Percentiles rank a stretch among this genome's conserved stretches.
Evolutionary conservation across 2,888 invertebrate species (phyloP).

Genomic region (Drosophila subsilvestris): DNA sequence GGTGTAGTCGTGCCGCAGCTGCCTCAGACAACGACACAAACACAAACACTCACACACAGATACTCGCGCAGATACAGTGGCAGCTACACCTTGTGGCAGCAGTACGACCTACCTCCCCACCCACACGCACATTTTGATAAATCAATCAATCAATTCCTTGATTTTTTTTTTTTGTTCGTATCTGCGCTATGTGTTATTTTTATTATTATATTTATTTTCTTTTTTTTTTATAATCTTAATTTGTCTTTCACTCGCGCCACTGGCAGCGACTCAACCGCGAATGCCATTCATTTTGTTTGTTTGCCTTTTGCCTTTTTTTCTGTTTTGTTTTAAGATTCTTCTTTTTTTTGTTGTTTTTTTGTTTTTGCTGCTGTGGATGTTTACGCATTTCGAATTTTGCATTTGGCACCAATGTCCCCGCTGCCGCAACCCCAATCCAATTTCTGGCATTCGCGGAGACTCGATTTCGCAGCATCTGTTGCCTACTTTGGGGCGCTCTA

Average conservation of each 20-base stretch:
- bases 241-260: constrained; percentile 77
- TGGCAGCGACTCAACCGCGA: constrained; percentile 74
- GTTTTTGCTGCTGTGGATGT: constrained; percentile 30
- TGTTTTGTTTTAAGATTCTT: constrained; percentile 1
- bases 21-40: too few species aligned
- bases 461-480: constrained; percentile 41
- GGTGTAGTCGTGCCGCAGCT: constrained; percentile 48
- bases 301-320: constrained; percentile 36
- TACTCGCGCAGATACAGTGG: background rate
- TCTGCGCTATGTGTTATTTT: constrained; percentile 61
- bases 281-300: constrained; percentile 75
- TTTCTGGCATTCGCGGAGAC: background rate
- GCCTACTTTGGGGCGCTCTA: constrained; percentile 52
- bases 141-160: constrained; percentile 77
- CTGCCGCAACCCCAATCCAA: background rate
- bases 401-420: constrained; percentile 8
- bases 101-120: background rate
- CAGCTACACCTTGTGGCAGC: constrained; percentile 29
- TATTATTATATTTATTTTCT: constrained; percentile 61
- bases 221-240: constrained; percentile 77
- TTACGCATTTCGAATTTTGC: constrained; percentile 45
- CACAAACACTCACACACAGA: background rate
- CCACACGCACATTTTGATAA: constrained; percentile 74
- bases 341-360: constrained; percentile 23
- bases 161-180: constrained; percentile 33